Evolutionary conservation across 2,888 invertebrate genomes (phyloP).

Genomic region (Limnephilus auricula): DNA sequence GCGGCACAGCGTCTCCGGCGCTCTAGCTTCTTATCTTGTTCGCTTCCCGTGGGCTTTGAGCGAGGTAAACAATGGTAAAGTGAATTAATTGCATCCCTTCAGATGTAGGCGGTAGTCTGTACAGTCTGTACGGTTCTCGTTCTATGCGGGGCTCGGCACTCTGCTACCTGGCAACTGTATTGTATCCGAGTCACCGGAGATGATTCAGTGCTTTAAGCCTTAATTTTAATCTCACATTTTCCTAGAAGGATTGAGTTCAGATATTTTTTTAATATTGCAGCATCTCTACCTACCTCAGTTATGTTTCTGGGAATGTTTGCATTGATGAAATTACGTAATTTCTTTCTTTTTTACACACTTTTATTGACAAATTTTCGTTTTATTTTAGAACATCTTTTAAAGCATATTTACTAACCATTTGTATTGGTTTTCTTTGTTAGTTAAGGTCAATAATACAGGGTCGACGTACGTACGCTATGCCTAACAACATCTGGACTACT

Average conservation of each 20-base stretch:
- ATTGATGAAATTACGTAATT: too few species aligned
- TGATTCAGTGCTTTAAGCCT: not conserved
- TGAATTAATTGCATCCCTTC: constrained; percentile 65
- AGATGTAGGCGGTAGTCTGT: constrained; percentile 21
- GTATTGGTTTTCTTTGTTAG: too few species aligned
- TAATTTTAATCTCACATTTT: not conserved
- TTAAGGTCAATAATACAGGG: too few species aligned
- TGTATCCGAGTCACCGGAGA: not conserved
- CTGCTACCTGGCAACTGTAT: not conserved
- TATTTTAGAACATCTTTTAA: too few species aligned
- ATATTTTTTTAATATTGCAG: not conserved
- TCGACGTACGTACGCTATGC: too few species aligned
- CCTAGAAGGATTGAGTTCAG: not conserved
- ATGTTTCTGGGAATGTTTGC: not conserved
- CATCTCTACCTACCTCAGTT: not conserved
- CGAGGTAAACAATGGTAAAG: constrained; percentile 62
- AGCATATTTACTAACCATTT: too few species aligned
- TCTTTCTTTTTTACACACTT: not conserved
- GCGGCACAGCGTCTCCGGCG: constrained; percentile 6
- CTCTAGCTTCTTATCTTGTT: constrained; percentile 54
- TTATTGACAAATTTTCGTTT: not conserved
- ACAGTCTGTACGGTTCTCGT: too few species aligned
- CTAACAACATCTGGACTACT: too few species aligned
- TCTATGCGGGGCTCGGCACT: too few species aligned
- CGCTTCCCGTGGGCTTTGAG: constrained; percentile 56